These are phyloP conservation scores for Scomber japonicus DNA, from an alignment of 2,113 vertebrate species.

Conservation along the genomic window DNA sequence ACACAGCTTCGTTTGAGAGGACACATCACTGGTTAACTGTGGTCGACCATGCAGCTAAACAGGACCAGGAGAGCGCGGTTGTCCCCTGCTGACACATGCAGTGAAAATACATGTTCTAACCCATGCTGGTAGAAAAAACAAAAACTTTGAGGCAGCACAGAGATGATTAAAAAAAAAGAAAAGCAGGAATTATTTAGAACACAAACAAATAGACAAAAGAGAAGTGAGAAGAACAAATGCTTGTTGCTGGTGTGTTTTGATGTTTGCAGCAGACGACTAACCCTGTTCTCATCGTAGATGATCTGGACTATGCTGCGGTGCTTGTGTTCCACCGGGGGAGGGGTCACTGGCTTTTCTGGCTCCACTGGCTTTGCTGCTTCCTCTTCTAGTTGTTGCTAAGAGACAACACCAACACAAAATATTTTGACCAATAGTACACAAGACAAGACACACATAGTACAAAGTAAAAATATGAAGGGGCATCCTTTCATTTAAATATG, in stretches of 20 bases:
- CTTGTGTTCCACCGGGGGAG: constrained; percentile 98
- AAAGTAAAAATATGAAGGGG: not conserved
- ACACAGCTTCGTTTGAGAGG: not conserved
- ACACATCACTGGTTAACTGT: not conserved
- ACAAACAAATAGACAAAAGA: not conserved
- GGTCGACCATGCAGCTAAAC: not conserved
- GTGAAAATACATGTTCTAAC: not conserved
- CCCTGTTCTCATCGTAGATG: constrained; percentile 99
- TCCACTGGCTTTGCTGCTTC: constrained; percentile 98
- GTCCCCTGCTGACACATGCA: not conserved
- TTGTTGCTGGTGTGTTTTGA: constrained; percentile 3
- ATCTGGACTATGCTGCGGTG: constrained; percentile 99
- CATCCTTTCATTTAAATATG: not conserved
- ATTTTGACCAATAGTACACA: constrained; percentile 35
- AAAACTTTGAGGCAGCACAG: not conserved
- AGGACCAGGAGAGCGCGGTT: not conserved
- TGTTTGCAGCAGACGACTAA: constrained; percentile 70
- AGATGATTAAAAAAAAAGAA: not conserved
- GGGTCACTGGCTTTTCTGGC: constrained; percentile 96
- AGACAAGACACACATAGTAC: not conserved
- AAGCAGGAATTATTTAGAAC: not conserved
- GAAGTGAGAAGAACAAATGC: not conserved
- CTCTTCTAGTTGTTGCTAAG: constrained; percentile 99
- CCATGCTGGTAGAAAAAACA: not conserved
- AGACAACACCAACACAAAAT: constrained; percentile 79